Evolutionary conservation across 2,797 vertebrate genomes (phyloP).

Genomic region (Lacerta viridis): DNA sequence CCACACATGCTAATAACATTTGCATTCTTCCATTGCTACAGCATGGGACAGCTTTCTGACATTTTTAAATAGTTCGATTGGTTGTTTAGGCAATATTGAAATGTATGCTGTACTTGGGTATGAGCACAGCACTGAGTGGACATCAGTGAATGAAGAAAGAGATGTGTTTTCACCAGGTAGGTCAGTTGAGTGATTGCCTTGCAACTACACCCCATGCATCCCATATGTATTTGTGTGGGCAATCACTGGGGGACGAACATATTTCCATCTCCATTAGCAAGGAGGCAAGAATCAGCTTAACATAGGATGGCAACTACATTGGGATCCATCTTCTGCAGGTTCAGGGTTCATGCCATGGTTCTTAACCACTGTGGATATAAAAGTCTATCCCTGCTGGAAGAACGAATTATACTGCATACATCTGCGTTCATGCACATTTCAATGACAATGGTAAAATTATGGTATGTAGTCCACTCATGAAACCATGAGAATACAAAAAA

Average conservation of each 20-base stretch:
- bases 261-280: background rate
- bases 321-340: background rate
- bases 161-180: background rate
- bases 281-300: background rate
- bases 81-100: background rate
- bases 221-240: too few species aligned
- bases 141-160: background rate
- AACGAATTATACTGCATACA: background rate
- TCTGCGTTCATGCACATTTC: background rate
- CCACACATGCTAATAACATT: too few species aligned
- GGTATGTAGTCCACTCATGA: background rate
- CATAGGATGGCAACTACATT: background rate
- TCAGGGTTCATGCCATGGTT: background rate
- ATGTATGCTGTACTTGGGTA: background rate
- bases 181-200: background rate
- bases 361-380: background rate
- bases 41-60: background rate
- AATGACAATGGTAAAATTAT: background rate
- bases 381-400: background rate
- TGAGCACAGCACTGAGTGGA: background rate
- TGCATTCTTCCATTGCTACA: background rate
- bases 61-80: background rate
- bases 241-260: background rate
- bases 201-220: background rate
- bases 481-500: background rate